Evolutionary conservation across 2,797 vertebrate genomes (phyloP).

Genomic region (Epinephelus malabaricus): DNA sequence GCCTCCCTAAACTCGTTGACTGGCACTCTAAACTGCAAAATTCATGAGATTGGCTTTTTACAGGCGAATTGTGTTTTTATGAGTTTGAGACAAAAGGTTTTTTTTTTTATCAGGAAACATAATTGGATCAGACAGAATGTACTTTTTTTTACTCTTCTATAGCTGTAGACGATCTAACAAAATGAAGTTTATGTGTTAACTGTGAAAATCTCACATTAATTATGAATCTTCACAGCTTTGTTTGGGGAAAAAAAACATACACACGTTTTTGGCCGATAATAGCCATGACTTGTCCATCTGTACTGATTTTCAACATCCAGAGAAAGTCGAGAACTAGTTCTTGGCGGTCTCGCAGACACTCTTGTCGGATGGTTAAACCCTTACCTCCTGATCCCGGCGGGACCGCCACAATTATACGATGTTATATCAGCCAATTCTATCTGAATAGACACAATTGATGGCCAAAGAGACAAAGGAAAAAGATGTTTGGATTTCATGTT

Average conservation of each 20-base stretch:
- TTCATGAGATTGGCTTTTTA: slow-evolving; percentile 29
- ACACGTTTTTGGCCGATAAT: slow-evolving; percentile 72
- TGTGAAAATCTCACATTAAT: slow-evolving; percentile 83
- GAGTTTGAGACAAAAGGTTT: slow-evolving; percentile 67
- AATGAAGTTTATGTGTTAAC: slow-evolving; percentile 72
- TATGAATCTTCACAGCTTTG: slow-evolving; percentile 82
- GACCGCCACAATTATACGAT: slow-evolving; percentile 47
- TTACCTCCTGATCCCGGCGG: slow-evolving; percentile 60
- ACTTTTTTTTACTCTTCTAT: slow-evolving; percentile 63
- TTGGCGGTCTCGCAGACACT: slow-evolving; percentile 62
- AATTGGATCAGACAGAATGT: slow-evolving; percentile 69
- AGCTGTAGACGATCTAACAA: slow-evolving; percentile 59
- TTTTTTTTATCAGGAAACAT: slow-evolving; percentile 48
- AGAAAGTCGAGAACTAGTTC: slow-evolving; percentile 64
- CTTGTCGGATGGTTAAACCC: slow-evolving; percentile 55
- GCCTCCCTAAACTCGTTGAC: slow-evolving; percentile 44
- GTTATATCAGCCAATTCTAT: slow-evolving; percentile 55
- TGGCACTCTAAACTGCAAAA: slow-evolving; percentile 47
- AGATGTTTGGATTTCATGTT: slow-evolving; percentile 48
- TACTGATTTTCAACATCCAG: slow-evolving; percentile 75
- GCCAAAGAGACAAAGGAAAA: slow-evolving; percentile 45
- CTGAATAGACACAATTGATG: slow-evolving; percentile 23
- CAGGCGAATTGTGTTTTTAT: slow-evolving; percentile 41
- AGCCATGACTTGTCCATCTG: slow-evolving; percentile 78
- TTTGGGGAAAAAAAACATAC: slow-evolving; percentile 72